These are phyloP conservation scores for Brachypodius melanocephalos DNA, from an alignment of 2,113 vertebrate genomes.

Conservation along the genomic window DNA sequence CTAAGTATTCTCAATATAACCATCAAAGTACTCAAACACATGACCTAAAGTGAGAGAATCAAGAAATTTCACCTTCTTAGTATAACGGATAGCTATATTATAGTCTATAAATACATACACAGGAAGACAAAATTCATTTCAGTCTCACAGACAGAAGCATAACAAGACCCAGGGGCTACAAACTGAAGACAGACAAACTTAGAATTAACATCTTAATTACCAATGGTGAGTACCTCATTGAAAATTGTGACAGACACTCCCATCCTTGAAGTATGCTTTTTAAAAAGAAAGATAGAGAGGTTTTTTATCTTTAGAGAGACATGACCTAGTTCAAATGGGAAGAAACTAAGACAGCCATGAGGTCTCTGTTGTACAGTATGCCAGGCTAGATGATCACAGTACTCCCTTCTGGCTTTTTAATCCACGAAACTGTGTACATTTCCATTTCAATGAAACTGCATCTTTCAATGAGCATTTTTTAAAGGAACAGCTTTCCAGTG, in stretches of 20 bases:
- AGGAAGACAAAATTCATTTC: slow-evolving; percentile 14
- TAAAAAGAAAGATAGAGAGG: background rate
- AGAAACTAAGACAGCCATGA: slow-evolving; percentile 43
- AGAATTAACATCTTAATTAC: slow-evolving; percentile 38
- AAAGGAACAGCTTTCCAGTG: slow-evolving; percentile 47
- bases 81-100: background rate
- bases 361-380: slow-evolving; percentile 54
- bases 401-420: slow-evolving; percentile 63
- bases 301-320: slow-evolving; percentile 40
- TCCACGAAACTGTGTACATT: slow-evolving; percentile 62
- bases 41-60: background rate
- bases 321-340: slow-evolving; percentile 53
- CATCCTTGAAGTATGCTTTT: slow-evolving; percentile 3
- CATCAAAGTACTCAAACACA: background rate
- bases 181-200: slow-evolving; percentile 3
- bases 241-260: slow-evolving; percentile 5
- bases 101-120: slow-evolving; percentile 5
- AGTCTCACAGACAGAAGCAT: background rate
- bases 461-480: slow-evolving; percentile 62
- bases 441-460: slow-evolving; percentile 64
- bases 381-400: slow-evolving; percentile 61
- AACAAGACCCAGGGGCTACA: slow-evolving; percentile 6
- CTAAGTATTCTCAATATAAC: background rate
- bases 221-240: background rate
- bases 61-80: background rate